Conservation (phyloP, 1,140 invertebrate genomes). For the Bombus superbus region DNA sequence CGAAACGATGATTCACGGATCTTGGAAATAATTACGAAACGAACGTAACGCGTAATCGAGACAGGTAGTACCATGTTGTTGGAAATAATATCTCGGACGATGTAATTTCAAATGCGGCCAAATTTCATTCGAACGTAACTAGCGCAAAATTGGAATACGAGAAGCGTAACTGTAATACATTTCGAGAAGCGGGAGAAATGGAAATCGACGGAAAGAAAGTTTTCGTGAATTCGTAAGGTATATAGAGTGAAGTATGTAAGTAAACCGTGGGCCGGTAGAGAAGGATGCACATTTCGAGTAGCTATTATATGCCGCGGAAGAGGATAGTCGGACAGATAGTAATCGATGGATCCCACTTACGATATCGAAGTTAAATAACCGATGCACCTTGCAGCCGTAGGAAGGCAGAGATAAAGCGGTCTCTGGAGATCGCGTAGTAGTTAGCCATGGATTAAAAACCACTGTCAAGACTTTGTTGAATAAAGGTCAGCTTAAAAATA, state of each 20-base stretch:
- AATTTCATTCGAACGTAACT: too few relatives aligned
- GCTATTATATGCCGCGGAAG: neutral
- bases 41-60: too few relatives aligned
- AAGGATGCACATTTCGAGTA: slow-evolving; percentile 4
- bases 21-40: too few relatives aligned
- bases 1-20: too few relatives aligned
- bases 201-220: too few relatives aligned
- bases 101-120: too few relatives aligned
- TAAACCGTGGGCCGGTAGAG: neutral
- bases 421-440: neutral
- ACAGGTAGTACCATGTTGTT: too few relatives aligned
- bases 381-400: neutral
- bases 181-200: too few relatives aligned
- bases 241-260: neutral
- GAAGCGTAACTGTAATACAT: too few relatives aligned
- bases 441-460: slow-evolving; percentile 25
- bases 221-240: too few relatives aligned
- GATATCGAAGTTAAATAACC: slow-evolving; percentile 46
- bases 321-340: neutral
- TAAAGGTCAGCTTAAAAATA: slow-evolving; percentile 26
- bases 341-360: slow-evolving; percentile 41
- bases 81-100: too few relatives aligned
- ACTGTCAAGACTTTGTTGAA: neutral
- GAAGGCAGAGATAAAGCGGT: slow-evolving; percentile 17
- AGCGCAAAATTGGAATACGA: too few relatives aligned